Percentiles rank a stretch among this genome's conserved stretches.
phyloP scores from a whole-genome alignment of 2,888 invertebrate genomes.

The Metalampra italica region DNA sequence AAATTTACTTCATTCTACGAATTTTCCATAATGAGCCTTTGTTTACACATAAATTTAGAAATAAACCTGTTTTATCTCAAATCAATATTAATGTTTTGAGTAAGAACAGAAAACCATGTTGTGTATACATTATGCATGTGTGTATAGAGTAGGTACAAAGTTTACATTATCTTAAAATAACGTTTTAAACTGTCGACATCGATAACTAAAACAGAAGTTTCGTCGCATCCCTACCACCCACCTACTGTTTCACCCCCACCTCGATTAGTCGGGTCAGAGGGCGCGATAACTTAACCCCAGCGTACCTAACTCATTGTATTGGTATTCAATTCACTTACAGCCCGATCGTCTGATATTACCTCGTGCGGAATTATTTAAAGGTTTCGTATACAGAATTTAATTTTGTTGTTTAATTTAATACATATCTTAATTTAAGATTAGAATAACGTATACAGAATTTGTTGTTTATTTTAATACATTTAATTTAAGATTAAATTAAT shows the following conservation, averaged over 20 bases:
- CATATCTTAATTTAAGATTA: too few relatives aligned
- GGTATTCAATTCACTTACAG: slow-evolving; percentile 36
- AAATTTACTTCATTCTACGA: neutral
- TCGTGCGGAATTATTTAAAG: slow-evolving; percentile 14
- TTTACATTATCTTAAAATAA: neutral
- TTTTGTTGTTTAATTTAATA: too few relatives aligned
- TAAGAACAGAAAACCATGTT: too few relatives aligned
- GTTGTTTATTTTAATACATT: too few relatives aligned
- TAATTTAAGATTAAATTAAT: too few relatives aligned
- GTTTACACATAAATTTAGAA: too few relatives aligned
- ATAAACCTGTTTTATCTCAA: too few relatives aligned
- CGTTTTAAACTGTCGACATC: slow-evolving; percentile 6
- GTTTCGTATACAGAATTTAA: too few relatives aligned
- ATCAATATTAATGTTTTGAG: too few relatives aligned
- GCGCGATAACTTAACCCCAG: slow-evolving; percentile 56
- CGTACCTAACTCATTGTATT: slow-evolving; percentile 46
- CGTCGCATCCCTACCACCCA: slow-evolving; percentile 39
- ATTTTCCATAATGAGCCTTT: neutral
- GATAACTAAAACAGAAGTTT: slow-evolving; percentile 28
- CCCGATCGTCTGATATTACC: slow-evolving; percentile 14
- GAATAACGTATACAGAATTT: too few relatives aligned
- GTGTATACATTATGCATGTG: too few relatives aligned
- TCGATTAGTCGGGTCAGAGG: slow-evolving; percentile 64
- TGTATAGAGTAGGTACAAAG: too few relatives aligned
- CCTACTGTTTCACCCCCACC: slow-evolving; percentile 29